Evolutionary conservation across 2,888 invertebrate species (phyloP).

Genomic region (Aquatica leii): DNA sequence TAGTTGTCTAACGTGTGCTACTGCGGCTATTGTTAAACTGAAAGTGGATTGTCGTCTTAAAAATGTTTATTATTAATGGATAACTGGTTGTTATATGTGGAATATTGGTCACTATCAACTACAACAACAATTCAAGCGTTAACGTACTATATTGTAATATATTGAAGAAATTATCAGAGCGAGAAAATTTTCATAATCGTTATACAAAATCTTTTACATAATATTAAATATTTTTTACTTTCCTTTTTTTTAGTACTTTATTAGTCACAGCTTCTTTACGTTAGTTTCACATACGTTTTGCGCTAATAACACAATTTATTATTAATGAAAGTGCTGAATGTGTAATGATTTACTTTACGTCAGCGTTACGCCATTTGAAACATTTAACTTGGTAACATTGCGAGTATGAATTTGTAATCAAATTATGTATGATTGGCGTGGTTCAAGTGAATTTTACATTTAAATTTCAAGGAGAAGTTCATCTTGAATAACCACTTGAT

Average conservation of each 20-base stretch:
- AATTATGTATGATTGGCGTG: too few relatives aligned
- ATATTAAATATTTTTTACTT: constrained; percentile 18
- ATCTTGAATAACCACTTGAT: too few relatives aligned
- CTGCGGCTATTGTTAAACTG: constrained; percentile 41
- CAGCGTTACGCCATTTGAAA: too few relatives aligned
- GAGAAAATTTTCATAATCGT: constrained; percentile 44
- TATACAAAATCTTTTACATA: constrained; percentile 38
- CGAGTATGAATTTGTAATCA: too few relatives aligned
- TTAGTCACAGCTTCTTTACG: constrained; percentile 19
- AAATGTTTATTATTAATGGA: constrained; percentile 39
- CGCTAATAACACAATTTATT: too few relatives aligned
- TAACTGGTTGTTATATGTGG: constrained; percentile 30
- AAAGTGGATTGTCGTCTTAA: constrained; percentile 43
- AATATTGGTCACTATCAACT: constrained; percentile 18
- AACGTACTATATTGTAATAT: constrained; percentile 21
- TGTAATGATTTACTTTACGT: too few relatives aligned
- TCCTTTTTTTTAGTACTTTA: constrained; percentile 28
- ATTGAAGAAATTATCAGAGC: constrained; percentile 41
- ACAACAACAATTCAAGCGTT: constrained; percentile 13
- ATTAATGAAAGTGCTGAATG: too few relatives aligned
- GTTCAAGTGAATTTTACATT: too few relatives aligned
- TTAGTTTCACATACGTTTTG: not conserved
- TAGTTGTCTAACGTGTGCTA: constrained; percentile 41
- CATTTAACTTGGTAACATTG: too few relatives aligned
- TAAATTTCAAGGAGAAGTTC: too few relatives aligned